phyloP scores from a whole-genome alignment of 2,797 vertebrate species.

The Acanthornis magna region DNA sequence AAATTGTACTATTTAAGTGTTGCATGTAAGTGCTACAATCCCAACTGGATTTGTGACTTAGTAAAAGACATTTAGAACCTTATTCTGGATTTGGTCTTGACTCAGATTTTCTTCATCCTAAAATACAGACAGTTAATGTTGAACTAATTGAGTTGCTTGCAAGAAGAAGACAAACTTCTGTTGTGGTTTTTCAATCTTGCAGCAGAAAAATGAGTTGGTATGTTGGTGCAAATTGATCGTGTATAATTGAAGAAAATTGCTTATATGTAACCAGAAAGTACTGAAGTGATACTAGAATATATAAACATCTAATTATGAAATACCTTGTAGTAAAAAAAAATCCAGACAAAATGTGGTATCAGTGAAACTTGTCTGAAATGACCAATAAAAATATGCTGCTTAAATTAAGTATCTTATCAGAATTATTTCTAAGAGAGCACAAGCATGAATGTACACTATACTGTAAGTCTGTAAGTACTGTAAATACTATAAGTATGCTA shows the following conservation, averaged over 20 bases:
- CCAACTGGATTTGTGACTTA: neutral
- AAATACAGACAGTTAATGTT: neutral
- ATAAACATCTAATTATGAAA: neutral
- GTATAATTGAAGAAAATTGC: neutral
- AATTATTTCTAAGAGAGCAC: slow-evolving; percentile 18
- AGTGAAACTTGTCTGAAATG: slow-evolving; percentile 26
- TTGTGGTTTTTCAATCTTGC: neutral
- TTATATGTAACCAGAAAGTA: slow-evolving; percentile 19
- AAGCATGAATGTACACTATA: neutral
- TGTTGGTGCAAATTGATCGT: neutral
- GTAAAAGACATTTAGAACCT: neutral
- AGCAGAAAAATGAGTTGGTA: neutral
- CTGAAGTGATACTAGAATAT: neutral
- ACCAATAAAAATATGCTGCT: slow-evolving; percentile 47
- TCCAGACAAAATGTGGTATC: neutral
- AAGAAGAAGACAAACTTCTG: neutral
- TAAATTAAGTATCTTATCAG: slow-evolving; percentile 11
- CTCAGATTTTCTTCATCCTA: slow-evolving; percentile 11
- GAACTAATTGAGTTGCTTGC: neutral
- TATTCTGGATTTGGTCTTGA: neutral
- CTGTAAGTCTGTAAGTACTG: neutral
- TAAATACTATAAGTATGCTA: neutral
- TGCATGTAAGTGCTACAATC: neutral
- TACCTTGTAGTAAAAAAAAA: slow-evolving; percentile 11
- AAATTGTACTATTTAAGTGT: neutral